Evolutionary conservation across 2,888 invertebrate genomes (phyloP).

Genomic region (Epicampocera succincta): DNA sequence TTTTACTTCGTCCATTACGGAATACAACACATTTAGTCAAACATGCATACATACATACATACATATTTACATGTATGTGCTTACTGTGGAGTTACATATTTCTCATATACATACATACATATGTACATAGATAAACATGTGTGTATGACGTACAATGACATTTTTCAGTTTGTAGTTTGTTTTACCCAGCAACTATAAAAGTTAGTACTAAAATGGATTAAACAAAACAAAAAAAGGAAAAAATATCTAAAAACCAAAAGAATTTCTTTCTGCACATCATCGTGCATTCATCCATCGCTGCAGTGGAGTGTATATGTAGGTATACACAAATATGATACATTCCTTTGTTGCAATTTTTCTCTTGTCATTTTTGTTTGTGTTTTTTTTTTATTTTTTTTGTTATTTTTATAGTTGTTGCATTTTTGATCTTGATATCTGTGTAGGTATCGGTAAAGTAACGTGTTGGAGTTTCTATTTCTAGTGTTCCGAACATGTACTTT

Average conservation of each 20-base stretch:
- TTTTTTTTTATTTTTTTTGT: constrained; percentile 1
- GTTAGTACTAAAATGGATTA: constrained; percentile 42
- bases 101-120: background rate
- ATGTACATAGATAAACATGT: background rate
- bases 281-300: constrained; percentile 24
- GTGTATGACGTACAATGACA: constrained; percentile 50
- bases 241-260: constrained; percentile 19
- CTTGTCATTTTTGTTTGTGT: background rate
- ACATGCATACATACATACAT: background rate
- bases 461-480: constrained; percentile 57
- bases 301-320: constrained; percentile 24
- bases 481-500: constrained; percentile 31
- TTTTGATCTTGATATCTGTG: constrained; percentile 39
- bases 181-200: constrained; percentile 45
- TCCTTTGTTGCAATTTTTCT: constrained; percentile 54
- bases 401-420: constrained; percentile 51
- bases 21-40: constrained; percentile 7
- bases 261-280: constrained; percentile 65
- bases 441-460: constrained; percentile 38
- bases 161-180: constrained; percentile 50
- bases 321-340: constrained; percentile 59
- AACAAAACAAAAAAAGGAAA: constrained; percentile 19
- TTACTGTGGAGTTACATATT: too few relatives aligned
- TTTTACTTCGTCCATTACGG: constrained; percentile 30
- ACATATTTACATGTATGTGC: too few relatives aligned